Percentiles rank a stretch among this genome's conserved stretches.
Conservation (phyloP, 2,888 invertebrate species). For the Conistra vaccinii region DNA sequence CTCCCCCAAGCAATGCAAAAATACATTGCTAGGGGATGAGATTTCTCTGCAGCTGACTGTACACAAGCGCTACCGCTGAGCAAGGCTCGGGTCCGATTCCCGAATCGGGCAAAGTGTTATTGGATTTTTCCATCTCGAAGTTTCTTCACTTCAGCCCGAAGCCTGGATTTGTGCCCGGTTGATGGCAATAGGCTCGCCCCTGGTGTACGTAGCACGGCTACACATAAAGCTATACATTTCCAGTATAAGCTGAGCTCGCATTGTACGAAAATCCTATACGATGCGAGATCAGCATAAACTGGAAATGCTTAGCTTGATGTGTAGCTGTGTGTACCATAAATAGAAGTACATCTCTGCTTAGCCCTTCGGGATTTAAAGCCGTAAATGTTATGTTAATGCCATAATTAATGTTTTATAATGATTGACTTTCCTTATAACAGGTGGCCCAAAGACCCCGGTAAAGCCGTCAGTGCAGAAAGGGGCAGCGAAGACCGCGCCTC, state of each 20-base stretch:
- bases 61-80: not conserved
- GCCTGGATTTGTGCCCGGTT: not conserved
- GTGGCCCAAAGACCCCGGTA: slow-evolving; percentile 92
- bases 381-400: not conserved
- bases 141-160: not conserved
- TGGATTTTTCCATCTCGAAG: not conserved
- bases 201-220: no score
- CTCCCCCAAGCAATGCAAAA: no score
- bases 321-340: no score
- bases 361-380: not conserved
- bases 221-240: no score
- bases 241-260: no score
- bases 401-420: not conserved
- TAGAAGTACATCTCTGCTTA: not conserved
- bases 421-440: slow-evolving; percentile 64
- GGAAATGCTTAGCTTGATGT: no score
- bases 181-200: not conserved
- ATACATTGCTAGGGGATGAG: no score
- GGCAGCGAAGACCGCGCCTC: slow-evolving; percentile 92
- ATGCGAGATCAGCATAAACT: no score
- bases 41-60: no score
- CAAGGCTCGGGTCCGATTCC: not conserved
- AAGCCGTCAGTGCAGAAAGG: slow-evolving; percentile 94
- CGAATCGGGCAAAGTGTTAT: not conserved
- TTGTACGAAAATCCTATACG: no score